Evolutionary conservation across 2,888 invertebrate genomes (phyloP).

Genomic region (Nebria brevicollis): DNA sequence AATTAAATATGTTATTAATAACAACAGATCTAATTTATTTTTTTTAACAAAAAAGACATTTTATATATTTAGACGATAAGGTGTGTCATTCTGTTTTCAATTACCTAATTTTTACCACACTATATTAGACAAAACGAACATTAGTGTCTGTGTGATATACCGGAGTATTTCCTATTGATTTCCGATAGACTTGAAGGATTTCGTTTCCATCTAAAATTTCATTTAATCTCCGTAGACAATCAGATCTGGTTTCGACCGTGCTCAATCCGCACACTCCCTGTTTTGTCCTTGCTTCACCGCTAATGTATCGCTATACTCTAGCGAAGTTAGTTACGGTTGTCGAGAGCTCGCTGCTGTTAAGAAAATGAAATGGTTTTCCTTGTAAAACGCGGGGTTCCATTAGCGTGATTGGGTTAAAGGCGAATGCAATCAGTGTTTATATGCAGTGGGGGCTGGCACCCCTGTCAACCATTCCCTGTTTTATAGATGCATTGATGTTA

Average conservation of each 20-base stretch:
- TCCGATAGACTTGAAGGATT: neutral
- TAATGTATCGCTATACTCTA: neutral
- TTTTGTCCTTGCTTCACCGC: neutral
- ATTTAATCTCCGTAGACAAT: conserved; percentile 26
- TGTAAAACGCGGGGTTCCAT: conserved; percentile 50
- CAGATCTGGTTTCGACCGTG: conserved; percentile 21
- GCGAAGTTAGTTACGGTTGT: neutral
- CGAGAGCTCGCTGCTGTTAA: conserved; percentile 16
- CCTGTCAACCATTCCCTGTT: conserved; percentile 2
- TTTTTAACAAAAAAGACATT: conserved; percentile 4
- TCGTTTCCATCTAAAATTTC: conserved; percentile 13
- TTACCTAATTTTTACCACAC: too few relatives aligned
- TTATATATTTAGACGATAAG: neutral
- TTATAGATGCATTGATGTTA: neutral
- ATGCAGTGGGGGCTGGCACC: conserved; percentile 25
- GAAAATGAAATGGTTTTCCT: conserved; percentile 46
- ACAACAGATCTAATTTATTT: neutral
- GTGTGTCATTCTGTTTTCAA: too few relatives aligned
- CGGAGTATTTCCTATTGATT: conserved; percentile 1
- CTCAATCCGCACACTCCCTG: conserved; percentile 9
- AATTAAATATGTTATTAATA: conserved; percentile 10
- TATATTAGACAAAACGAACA: too few relatives aligned
- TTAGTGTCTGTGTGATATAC: neutral
- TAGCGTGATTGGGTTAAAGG: conserved; percentile 54
- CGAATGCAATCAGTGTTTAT: conserved; percentile 45